Percentiles rank a stretch among this genome's conserved stretches.
Evolutionary conservation across 2,888 invertebrate genomes (phyloP).

Genomic region (Leptopilina drosophilae): DNA sequence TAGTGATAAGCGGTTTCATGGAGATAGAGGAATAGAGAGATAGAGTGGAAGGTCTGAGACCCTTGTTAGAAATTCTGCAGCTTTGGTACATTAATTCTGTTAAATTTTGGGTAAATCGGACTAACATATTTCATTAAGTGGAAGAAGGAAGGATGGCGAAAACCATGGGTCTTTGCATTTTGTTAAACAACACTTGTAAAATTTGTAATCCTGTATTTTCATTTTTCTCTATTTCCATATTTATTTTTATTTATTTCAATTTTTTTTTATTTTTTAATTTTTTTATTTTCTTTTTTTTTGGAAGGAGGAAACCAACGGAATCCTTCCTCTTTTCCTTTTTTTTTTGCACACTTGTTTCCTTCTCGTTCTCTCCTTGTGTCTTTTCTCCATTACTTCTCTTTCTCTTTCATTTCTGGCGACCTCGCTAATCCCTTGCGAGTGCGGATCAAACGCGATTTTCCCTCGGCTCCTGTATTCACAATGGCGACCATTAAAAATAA

Average conservation of each 20-base stretch:
- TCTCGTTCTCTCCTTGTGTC: conserved; percentile 11
- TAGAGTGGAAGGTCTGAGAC: not conserved
- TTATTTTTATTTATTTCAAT: not conserved
- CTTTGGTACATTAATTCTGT: conserved; percentile 8
- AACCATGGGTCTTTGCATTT: conserved; percentile 43
- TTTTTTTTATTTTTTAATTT: conserved; percentile 22
- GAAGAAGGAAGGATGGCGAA: not conserved
- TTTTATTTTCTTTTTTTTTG: too few species aligned
- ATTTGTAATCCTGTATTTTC: conserved; percentile 25
- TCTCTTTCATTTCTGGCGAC: conserved; percentile 37
- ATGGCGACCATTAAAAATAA: conserved; percentile 44
- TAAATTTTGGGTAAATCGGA: conserved; percentile 12
- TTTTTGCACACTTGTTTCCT: conserved; percentile 1
- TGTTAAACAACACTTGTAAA: conserved; percentile 47
- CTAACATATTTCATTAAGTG: not conserved
- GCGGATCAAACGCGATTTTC: conserved; percentile 48
- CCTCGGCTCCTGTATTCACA: conserved; percentile 32
- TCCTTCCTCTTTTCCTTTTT: not conserved
- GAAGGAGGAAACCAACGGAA: conserved; percentile 44
- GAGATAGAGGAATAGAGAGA: conserved; percentile 5
- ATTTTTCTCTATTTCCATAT: too few species aligned
- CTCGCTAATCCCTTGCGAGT: conserved; percentile 38
- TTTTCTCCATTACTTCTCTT: not conserved
- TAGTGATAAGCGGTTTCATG: conserved; percentile 5
- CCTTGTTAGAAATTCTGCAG: not conserved